Percentiles rank a stretch among this genome's conserved stretches.
These are phyloP conservation scores for Hirudo medicinalis DNA, from an alignment of 1,140 invertebrate species.

Conservation along the genomic window DNA sequence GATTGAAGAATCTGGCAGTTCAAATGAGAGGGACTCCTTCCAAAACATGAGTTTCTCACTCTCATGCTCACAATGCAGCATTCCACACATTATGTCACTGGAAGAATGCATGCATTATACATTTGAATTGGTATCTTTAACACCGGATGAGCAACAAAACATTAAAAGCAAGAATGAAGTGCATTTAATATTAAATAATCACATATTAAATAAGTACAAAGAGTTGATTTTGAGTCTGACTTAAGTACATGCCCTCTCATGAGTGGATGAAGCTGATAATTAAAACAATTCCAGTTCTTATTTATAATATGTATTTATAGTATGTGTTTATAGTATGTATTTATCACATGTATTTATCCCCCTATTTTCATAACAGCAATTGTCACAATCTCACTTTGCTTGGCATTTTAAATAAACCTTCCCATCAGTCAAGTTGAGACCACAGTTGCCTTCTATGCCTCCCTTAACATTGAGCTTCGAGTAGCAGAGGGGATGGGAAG, in stretches of 20 bases:
- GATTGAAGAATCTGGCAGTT: conserved; percentile 30
- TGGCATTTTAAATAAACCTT: too few species aligned
- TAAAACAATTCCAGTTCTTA: too few species aligned
- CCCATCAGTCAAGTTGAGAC: conserved; percentile 51
- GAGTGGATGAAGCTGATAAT: too few species aligned
- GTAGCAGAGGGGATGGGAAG: conserved; percentile 72
- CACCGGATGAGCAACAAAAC: neutral
- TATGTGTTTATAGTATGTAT: too few species aligned
- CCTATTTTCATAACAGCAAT: too few species aligned
- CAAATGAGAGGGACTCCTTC: conserved; percentile 69
- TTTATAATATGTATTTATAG: too few species aligned
- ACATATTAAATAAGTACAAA: neutral
- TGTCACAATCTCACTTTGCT: too few species aligned
- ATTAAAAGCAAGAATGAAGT: neutral
- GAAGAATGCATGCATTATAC: conserved; percentile 22
- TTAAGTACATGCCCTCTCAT: too few species aligned
- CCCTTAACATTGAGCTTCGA: conserved; percentile 66
- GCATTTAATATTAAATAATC: neutral
- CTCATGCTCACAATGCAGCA: conserved; percentile 81
- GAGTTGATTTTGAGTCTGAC: neutral
- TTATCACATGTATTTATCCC: too few species aligned
- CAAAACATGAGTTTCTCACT: conserved; percentile 89
- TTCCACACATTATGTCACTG: conserved; percentile 70
- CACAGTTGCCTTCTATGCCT: conserved; percentile 79
- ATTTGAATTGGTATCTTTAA: neutral